Evolutionary conservation across 2,797 vertebrate genomes (phyloP).

Genomic region (Acanthornis magna): DNA sequence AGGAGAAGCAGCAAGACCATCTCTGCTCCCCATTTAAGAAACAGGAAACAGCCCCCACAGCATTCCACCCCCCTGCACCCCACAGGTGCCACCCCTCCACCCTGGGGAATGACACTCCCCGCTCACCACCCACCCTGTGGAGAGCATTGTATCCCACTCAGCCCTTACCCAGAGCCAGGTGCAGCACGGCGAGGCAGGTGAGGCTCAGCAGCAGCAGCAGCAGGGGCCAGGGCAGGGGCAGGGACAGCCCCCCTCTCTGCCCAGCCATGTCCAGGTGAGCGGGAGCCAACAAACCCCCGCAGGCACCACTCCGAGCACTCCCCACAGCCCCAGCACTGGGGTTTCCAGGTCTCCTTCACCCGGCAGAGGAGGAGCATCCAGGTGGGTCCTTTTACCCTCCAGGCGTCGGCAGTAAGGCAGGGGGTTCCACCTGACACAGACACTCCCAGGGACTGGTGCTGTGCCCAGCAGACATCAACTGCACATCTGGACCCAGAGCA

Average conservation of each 20-base stretch:
- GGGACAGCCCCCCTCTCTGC: not conserved
- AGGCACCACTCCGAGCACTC: not conserved
- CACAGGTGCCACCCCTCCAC: not conserved
- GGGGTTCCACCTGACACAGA: not conserved
- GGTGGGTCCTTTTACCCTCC: not conserved
- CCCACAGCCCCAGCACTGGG: not conserved
- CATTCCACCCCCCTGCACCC: not conserved
- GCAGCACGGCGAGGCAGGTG: not conserved
- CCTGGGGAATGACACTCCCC: accelerated
- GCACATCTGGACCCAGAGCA: not conserved
- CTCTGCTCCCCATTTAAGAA: not conserved
- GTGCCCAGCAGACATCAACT: not conserved
- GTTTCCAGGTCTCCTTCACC: not conserved
- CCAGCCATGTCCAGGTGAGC: not conserved
- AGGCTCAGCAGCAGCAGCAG: slow-evolving; percentile 36
- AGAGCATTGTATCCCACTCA: not conserved
- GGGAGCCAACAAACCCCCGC: accelerated
- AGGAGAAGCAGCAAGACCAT: not conserved
- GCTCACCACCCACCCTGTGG: accelerated
- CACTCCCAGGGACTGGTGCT: not conserved
- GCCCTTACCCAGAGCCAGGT: slow-evolving; percentile 41
- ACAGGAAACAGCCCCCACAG: not conserved
- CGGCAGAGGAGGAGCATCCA: not conserved
- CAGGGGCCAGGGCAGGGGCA: not conserved
- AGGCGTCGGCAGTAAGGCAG: not conserved